These are phyloP conservation scores for Chrysotoxum bicinctum DNA, from an alignment of 2,888 invertebrate species.

Conservation along the genomic window DNA sequence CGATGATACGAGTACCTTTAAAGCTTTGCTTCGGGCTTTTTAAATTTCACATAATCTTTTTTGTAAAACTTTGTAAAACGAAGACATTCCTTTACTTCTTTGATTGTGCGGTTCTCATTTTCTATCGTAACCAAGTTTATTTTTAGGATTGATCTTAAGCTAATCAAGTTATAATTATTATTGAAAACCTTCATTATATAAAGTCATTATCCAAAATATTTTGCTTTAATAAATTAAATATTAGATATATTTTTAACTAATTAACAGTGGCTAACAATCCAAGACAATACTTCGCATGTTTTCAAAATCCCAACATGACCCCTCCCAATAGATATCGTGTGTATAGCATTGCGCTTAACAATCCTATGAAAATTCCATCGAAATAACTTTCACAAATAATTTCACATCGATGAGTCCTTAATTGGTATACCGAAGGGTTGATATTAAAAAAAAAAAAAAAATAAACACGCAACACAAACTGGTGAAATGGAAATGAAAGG, in stretches of 20 bases:
- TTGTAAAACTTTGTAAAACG: too few relatives aligned
- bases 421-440: conserved; percentile 24
- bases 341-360: neutral
- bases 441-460: conserved; percentile 24
- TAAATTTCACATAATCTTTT: too few relatives aligned
- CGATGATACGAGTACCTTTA: too few relatives aligned
- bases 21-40: too few relatives aligned
- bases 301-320: conserved; percentile 1
- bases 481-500: conserved; percentile 1
- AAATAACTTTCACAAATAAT: conserved; percentile 25
- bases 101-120: too few relatives aligned
- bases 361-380: conserved; percentile 2
- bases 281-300: neutral
- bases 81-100: too few relatives aligned
- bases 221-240: too few relatives aligned
- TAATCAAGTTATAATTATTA: too few relatives aligned
- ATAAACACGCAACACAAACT: neutral
- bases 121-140: too few relatives aligned
- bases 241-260: neutral
- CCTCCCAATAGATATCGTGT: neutral
- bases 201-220: too few relatives aligned
- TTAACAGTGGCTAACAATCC: neutral
- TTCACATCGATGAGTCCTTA: conserved; percentile 51
- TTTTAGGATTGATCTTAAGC: too few relatives aligned
- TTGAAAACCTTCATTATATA: too few relatives aligned